Base-by-base conservation (phyloP, 2,113 vertebrate genomes). In the Aepyceros melampus region DNA sequence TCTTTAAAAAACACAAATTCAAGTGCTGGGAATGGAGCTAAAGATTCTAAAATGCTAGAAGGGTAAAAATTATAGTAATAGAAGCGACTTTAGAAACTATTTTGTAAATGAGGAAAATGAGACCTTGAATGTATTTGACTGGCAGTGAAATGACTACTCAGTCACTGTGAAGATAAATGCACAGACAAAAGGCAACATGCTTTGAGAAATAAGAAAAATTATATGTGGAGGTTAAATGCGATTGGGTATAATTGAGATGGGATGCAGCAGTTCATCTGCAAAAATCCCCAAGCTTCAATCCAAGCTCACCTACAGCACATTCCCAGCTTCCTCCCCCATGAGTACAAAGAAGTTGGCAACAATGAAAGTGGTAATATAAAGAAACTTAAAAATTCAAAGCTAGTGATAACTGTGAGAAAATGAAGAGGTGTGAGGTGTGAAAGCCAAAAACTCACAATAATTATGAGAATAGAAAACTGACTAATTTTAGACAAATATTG, bases 401-500 rank as follows among this genome's bases (percentile, higher is more conserved):
- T n/a, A 71, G 71, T 82, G 71, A 91, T 67, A 95, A 88, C 55
- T 36, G 21, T 51, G n/a, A 49, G 67, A 94, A 96, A 95, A 92
- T 78, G 47, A 97, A 89, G 67, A 96, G 36, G 64, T 51, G 25
- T 31, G 29, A 62, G 31, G 3, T 55, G 3, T n/a, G 92, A 92
- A 95, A 95, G 83, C 27, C 76, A 40, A 88, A 84, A 87, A 83
- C 45, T 96, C 74, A 25, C 40, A 67, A 49, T 86, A 64, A 96
- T 97, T 53, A 76, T 40, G 27, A 95, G 45, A 92, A 82, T 9
- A 88, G 60, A 97, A 98, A 97, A 90, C 43, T 33, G 82, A 91
- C 87, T 94, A 92, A 95, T 81, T 97, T 96, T 98, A 95, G 76
- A 81, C 74, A 97, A 96, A 94, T 83, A 79, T 91, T 89, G 94